phyloP scores from a whole-genome alignment of 2,113 vertebrate species.

The Grammomys surdaster region DNA sequence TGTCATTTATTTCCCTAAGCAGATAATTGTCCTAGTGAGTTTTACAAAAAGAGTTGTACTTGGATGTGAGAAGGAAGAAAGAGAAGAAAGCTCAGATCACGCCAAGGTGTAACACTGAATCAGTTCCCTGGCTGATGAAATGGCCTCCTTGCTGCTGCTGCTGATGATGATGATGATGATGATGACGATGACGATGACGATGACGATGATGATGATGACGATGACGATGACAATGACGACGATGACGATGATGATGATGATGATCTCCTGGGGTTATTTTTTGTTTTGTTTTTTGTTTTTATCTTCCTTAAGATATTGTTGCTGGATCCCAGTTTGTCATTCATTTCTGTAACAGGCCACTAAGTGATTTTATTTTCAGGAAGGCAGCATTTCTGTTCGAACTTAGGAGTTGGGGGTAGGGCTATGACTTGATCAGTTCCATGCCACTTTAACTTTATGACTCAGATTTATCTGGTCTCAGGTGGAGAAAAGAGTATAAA shows the following conservation, averaged over 20 bases:
- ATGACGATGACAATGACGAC: too few species aligned
- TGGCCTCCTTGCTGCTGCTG: slow-evolving; percentile 32
- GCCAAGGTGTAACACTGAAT: slow-evolving; percentile 63
- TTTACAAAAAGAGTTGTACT: slow-evolving; percentile 60
- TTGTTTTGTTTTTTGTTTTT: too few species aligned
- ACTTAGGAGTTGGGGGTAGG: slow-evolving; percentile 13
- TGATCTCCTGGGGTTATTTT: too few species aligned
- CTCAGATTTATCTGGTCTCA: slow-evolving; percentile 53
- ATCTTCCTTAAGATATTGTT: slow-evolving; percentile 61
- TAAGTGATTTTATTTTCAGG: slow-evolving; percentile 71
- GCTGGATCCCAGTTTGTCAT: slow-evolving; percentile 73
- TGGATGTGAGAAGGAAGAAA: slow-evolving; percentile 63
- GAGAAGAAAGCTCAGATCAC: slow-evolving; percentile 62
- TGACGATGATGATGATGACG: too few species aligned
- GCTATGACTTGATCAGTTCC: slow-evolving; percentile 3
- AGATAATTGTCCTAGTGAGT: slow-evolving; percentile 64
- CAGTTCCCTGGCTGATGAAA: slow-evolving; percentile 49
- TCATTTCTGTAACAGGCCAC: slow-evolving; percentile 76
- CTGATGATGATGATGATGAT: not conserved
- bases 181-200: too few species aligned
- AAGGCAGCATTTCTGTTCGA: slow-evolving; percentile 67
- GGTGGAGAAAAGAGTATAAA: not conserved
- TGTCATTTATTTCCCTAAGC: slow-evolving; percentile 61
- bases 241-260: too few species aligned
- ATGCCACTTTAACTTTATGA: not conserved